Percentiles rank a stretch among this genome's conserved stretches.
phyloP scores from a whole-genome alignment of 2,888 invertebrate species.

The Philonicus albiceps region DNA sequence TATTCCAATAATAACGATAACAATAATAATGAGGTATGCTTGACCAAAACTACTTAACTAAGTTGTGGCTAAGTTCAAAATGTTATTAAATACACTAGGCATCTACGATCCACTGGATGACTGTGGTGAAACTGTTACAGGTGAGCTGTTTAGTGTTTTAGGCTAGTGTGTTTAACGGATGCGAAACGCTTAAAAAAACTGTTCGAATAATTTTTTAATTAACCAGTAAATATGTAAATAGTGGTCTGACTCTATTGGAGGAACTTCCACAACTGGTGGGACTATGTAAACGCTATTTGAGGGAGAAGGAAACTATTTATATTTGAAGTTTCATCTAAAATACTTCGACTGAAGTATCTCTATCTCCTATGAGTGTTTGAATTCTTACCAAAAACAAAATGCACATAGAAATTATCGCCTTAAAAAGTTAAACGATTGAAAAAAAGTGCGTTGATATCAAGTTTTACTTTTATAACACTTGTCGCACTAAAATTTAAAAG shows the following conservation, averaged over 20 bases:
- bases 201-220: not conserved
- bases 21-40: not conserved
- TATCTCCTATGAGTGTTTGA: not conserved
- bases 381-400: slow-evolving; percentile 22
- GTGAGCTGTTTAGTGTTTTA: slow-evolving; percentile 24
- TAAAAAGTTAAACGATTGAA: not conserved
- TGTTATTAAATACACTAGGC: slow-evolving; percentile 19
- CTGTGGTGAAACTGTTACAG: not conserved
- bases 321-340: not conserved
- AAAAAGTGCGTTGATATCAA: slow-evolving; percentile 11
- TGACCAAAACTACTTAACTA: slow-evolving; percentile 15
- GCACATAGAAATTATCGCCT: not conserved
- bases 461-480: slow-evolving; percentile 7
- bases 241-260: not conserved
- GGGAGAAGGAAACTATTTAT: not conserved
- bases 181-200: not conserved
- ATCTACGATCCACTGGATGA: slow-evolving; percentile 25
- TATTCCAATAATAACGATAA: not conserved
- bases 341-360: not conserved
- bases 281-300: not conserved
- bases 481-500: not conserved
- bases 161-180: not conserved
- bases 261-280: not conserved
- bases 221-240: not conserved
- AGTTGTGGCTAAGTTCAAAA: slow-evolving; percentile 19